Conservation (phyloP, 2,113 vertebrate species). For the Scomber japonicus region DNA sequence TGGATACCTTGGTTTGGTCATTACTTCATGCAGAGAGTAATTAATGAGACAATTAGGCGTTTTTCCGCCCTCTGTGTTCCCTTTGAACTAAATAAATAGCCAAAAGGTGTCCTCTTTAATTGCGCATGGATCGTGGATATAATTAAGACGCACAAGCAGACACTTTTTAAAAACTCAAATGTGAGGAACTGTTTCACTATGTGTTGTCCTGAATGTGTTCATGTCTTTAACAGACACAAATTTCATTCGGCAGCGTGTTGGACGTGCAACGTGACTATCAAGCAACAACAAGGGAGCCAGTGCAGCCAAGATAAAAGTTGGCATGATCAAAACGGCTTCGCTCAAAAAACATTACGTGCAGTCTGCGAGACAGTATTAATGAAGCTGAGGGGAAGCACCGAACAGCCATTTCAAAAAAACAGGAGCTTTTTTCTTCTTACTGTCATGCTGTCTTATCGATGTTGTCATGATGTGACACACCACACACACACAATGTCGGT, state of each 20-base stretch:
- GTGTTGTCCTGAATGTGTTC: slow-evolving; percentile 28
- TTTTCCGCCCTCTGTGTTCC: slow-evolving; percentile 53
- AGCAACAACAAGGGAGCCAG: slow-evolving; percentile 17
- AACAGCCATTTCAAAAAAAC: not conserved
- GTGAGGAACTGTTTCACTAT: slow-evolving; percentile 30
- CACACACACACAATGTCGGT: not conserved
- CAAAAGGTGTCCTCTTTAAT: slow-evolving; percentile 74
- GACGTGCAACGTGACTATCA: slow-evolving; percentile 28
- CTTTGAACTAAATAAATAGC: slow-evolving; percentile 72
- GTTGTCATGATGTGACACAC: slow-evolving; percentile 16
- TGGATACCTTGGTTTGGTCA: slow-evolving; percentile 58
- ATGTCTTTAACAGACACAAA: slow-evolving; percentile 18
- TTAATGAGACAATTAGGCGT: slow-evolving; percentile 76
- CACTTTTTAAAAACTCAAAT: slow-evolving; percentile 34
- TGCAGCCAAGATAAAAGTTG: slow-evolving; percentile 54
- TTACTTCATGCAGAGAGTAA: slow-evolving; percentile 72
- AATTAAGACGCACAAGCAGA: slow-evolving; percentile 62
- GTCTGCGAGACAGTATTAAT: slow-evolving; percentile 37
- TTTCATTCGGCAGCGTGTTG: slow-evolving; percentile 29
- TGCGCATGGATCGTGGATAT: slow-evolving; percentile 61
- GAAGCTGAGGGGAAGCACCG: slow-evolving; percentile 41
- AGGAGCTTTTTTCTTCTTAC: slow-evolving; percentile 7
- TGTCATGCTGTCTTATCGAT: slow-evolving; percentile 12
- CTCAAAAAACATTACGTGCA: slow-evolving; percentile 51
- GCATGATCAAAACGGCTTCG: slow-evolving; percentile 51